Base-by-base conservation (phyloP, 2,797 vertebrate genomes). In the Bufotes viridis region DNA sequence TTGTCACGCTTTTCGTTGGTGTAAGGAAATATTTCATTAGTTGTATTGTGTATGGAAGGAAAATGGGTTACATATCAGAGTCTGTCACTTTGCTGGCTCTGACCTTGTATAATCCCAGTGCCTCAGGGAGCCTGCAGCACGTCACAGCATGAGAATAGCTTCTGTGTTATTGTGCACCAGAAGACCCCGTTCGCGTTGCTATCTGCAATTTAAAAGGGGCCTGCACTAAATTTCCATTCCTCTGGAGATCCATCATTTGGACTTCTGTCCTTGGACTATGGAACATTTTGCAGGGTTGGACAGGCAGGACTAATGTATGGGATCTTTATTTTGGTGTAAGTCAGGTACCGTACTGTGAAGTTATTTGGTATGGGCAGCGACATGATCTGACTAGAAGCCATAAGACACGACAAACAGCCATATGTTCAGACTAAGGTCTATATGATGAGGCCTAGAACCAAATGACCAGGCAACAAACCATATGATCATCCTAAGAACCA, bases 101-200 rank as follows among this genome's bases (percentile, higher is more conserved):
- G 84, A 86, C 88, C 79, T 89, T 86, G 88, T 86, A 51, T 81
- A 86, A 78, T 86, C 78, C 84, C 78, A 86, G 57, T 6, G 34
- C 78, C 78, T 69, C 11, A 20, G 69, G 83, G 87, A 89, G 7
- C 51, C 81, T 67, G 58, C 70, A 55, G 15, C 29, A 61, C 65
- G 79, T 87, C 81, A 65, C 81, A 78, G 72, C 51, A 57, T 34
- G 51, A 57, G 11, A 57, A 55, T 20, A 49, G 81, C 76, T 60
- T n/a, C 53, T 51, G 53, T 87, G 53, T 24, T 83, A 83, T 58
- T 83, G 26, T 76, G 72, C 58, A 34, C 24, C 49, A 49, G 20
- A 22, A 72, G 69, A 74, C 69, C 69, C 67, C 24, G 13, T 42
- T 67, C 69, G n/a, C 67, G 42, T 24, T 72, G 67, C 9, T 60